These are phyloP conservation scores for Antheraea pernyi DNA, from an alignment of 1,140 invertebrate genomes.

Conservation along the genomic window DNA sequence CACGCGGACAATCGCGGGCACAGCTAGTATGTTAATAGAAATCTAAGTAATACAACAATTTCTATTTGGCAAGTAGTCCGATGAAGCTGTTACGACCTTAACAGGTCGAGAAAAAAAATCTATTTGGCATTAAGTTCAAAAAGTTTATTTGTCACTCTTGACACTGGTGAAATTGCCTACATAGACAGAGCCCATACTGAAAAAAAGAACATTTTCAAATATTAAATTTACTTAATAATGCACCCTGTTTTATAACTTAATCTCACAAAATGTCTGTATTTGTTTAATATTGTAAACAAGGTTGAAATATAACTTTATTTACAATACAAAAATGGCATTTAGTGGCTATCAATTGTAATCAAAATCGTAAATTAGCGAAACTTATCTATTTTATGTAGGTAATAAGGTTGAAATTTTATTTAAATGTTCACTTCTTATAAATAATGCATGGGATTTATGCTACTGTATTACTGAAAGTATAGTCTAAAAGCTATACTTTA, in stretches of 20 bases:
- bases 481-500: background rate
- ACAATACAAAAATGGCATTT: background rate
- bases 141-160: too few relatives aligned
- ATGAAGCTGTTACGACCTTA: too few relatives aligned
- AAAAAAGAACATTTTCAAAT: too few relatives aligned
- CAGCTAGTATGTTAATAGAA: too few relatives aligned
- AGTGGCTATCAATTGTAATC: slow-evolving; percentile 17
- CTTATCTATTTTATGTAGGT: slow-evolving; percentile 15
- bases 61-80: too few relatives aligned
- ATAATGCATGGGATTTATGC: slow-evolving; percentile 28
- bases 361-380: slow-evolving; percentile 22
- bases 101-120: too few relatives aligned
- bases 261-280: background rate
- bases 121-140: too few relatives aligned
- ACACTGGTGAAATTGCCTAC: too few relatives aligned
- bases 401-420: slow-evolving; percentile 29
- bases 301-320: background rate
- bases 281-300: background rate
- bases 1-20: too few relatives aligned
- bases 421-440: slow-evolving; percentile 25
- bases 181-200: too few relatives aligned
- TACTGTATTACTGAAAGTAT: slow-evolving; percentile 41
- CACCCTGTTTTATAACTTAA: background rate
- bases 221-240: too few relatives aligned
- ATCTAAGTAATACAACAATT: too few relatives aligned